A percentile compares a stretch with the other conserved stretches of the same genome.
phyloP scores from a whole-genome alignment of 2,113 vertebrate genomes.

The Pangasianodon hypophthalmus region DNA sequence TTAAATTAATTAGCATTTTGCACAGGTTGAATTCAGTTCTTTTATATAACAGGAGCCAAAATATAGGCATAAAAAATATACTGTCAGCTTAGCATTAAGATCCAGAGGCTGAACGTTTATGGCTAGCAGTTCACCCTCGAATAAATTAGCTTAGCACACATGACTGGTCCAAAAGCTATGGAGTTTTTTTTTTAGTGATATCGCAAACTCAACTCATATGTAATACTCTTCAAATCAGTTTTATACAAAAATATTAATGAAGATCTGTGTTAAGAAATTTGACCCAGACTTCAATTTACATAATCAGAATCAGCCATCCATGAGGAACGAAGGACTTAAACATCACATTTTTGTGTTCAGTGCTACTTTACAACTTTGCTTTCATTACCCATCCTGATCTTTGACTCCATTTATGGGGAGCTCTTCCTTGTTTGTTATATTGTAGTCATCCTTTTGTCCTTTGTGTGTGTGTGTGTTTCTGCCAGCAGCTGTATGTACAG shows the following conservation, averaged over 20 bases:
- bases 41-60: neutral
- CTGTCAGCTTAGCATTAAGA: neutral
- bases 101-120: neutral
- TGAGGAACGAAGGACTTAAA: neutral
- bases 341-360: neutral
- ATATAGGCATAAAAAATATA: neutral
- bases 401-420: neutral
- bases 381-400: neutral
- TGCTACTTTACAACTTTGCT: neutral
- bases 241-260: no score
- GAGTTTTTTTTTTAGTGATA: neutral
- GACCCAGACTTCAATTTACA: neutral
- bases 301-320: neutral
- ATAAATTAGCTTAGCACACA: neutral
- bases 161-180: neutral
- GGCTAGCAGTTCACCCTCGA: neutral
- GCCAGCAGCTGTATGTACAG: slow-evolving; percentile 24
- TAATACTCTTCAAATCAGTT: neutral
- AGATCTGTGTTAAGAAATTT: neutral
- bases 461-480: neutral
- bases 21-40: neutral
- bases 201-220: neutral
- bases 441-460: neutral
- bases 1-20: neutral
- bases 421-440: neutral